Conservation (phyloP, 2,888 invertebrate genomes). For the Agrotis exclamationis region DNA sequence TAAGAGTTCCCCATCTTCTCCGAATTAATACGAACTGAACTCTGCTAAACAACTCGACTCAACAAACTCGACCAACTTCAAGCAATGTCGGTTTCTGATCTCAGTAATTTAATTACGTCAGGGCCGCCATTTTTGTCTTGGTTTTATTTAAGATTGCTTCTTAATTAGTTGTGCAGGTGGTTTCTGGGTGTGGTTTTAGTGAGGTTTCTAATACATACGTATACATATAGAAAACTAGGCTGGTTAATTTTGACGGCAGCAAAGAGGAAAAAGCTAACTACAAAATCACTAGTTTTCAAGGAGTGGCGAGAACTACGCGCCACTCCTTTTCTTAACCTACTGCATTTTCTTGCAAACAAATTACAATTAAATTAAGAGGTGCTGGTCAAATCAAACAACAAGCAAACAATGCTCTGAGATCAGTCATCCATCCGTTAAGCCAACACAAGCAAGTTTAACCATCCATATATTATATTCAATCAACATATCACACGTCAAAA, state of each 20-base stretch:
- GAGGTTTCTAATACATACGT: too few species aligned
- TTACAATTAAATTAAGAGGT: too few species aligned
- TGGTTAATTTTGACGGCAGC: too few species aligned
- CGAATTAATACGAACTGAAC: conserved; percentile 38
- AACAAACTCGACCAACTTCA: conserved; percentile 36
- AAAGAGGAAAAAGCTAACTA: too few species aligned
- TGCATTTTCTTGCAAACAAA: too few species aligned
- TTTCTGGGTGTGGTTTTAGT: conserved; percentile 1
- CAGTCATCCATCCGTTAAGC: not conserved
- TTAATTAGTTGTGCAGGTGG: conserved; percentile 38
- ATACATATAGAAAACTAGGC: too few species aligned
- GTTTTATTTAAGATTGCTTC: conserved; percentile 47
- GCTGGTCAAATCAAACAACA: too few species aligned
- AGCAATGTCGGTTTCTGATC: conserved; percentile 53
- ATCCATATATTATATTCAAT: conserved; percentile 13
- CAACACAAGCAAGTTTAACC: not conserved
- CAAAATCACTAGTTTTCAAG: too few species aligned
- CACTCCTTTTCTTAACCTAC: too few species aligned
- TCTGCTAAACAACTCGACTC: conserved; percentile 21
- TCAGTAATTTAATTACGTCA: conserved; percentile 53
- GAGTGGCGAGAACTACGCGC: too few species aligned
- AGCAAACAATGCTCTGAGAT: not conserved
- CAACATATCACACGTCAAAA: conserved; percentile 21
- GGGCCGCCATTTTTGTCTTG: conserved; percentile 44
- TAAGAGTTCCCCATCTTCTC: conserved; percentile 32